Percentiles rank a stretch among this genome's conserved stretches.
phyloP scores from a whole-genome alignment of 2,113 vertebrate genomes.

The Rhineura floridana region DNA sequence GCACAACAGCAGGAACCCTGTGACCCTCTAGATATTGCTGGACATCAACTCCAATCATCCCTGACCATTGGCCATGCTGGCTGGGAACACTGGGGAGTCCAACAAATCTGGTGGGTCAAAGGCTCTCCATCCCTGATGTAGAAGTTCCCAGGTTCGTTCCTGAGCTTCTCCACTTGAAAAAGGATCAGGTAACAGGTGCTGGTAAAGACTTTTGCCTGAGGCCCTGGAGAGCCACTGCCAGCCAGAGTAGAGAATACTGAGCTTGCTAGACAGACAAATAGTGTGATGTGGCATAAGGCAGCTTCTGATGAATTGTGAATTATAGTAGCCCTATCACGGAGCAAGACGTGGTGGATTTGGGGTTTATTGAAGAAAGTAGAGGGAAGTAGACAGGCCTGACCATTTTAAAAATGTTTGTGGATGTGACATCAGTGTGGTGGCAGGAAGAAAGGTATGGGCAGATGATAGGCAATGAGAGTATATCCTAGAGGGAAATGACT shows the following conservation, averaged over 20 bases:
- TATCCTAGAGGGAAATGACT: too few species aligned
- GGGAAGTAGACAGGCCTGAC: not conserved
- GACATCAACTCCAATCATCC: too few species aligned
- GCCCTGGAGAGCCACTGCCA: not conserved
- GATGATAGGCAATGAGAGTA: too few species aligned
- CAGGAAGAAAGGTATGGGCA: not conserved
- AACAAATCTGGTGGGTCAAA: too few species aligned
- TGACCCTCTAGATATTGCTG: too few species aligned
- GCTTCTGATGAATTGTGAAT: not conserved
- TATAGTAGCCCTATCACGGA: too few species aligned
- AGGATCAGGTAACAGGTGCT: not conserved
- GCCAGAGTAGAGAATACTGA: not conserved
- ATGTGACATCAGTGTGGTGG: too few species aligned
- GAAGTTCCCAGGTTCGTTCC: not conserved
- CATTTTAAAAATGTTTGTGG: not conserved
- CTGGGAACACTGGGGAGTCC: too few species aligned
- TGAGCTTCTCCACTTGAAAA: not conserved
- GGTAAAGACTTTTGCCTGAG: not conserved
- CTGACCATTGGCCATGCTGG: too few species aligned
- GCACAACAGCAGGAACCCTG: too few species aligned
- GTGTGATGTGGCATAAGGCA: not conserved
- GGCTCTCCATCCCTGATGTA: too few species aligned
- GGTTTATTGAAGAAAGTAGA: not conserved
- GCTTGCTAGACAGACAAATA: not conserved
- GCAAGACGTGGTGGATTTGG: not conserved